These are phyloP conservation scores for Syritta pipiens DNA, from an alignment of 2,888 invertebrate genomes.

Conservation along the genomic window DNA sequence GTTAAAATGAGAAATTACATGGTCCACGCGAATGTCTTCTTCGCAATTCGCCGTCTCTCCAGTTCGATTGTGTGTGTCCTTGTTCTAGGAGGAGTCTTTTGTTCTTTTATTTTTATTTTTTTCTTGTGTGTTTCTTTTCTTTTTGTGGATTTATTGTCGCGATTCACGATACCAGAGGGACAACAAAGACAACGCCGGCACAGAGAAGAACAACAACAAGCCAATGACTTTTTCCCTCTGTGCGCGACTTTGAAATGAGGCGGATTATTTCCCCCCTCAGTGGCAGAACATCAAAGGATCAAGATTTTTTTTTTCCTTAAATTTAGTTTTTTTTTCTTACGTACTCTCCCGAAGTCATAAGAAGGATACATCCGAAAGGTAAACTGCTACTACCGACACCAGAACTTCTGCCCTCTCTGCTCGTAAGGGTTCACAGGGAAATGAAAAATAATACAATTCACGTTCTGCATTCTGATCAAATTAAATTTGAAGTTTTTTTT, in stretches of 20 bases:
- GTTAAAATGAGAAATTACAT: slow-evolving; percentile 33
- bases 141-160: slow-evolving; percentile 19
- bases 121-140: neutral
- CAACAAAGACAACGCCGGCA: neutral
- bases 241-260: slow-evolving; percentile 13
- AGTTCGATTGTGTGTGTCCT: slow-evolving; percentile 12
- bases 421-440: neutral
- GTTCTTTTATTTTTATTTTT: neutral
- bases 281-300: slow-evolving; percentile 38
- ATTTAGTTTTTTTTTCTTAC: neutral
- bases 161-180: slow-evolving; percentile 11
- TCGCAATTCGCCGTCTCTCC: neutral
- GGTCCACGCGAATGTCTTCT: no score
- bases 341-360: slow-evolving; percentile 1
- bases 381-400: neutral
- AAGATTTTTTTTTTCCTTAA: slow-evolving; percentile 20
- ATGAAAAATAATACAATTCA: slow-evolving; percentile 23
- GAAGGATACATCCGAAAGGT: slow-evolving; percentile 12
- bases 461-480: slow-evolving; percentile 46
- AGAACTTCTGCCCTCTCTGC: neutral
- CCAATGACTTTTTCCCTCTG: neutral
- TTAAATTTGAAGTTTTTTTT: slow-evolving; percentile 20
- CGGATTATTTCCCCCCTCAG: neutral
- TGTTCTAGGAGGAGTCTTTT: neutral
- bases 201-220: neutral